Evolutionary conservation across 2,113 vertebrate species (phyloP), one percentile per base, ranked within the genome.

Genomic region (Myocastor coypus): DNA sequence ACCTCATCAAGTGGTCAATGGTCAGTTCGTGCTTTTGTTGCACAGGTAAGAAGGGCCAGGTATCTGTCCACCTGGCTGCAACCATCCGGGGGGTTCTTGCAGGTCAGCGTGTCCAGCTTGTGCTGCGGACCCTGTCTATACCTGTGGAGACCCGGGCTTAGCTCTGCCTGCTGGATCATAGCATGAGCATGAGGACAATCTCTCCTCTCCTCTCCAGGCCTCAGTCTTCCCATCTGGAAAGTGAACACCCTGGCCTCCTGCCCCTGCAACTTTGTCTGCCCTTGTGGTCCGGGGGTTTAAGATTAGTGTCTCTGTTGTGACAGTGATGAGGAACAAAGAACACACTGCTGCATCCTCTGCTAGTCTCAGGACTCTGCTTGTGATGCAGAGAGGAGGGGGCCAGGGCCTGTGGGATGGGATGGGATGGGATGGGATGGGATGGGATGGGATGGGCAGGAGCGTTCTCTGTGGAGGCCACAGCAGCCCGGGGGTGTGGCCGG

Each of bases 11-110:
- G 77, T 30, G 34, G 30, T 32, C 50, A n/a, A 16, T 32, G 46
- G 19, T 7, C 10, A 42, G 86, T 55, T 55, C 11, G 3, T 30
- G 34, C 42, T n/a, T 64, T 89, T 80, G 22, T 55, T 64, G 46
- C 52, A 46, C 85, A 89, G 46, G 9, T 7, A 20, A 24, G 63
- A 63, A n/a, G 77, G 30, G 9, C 52, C 52, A 34, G 19, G 61
- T 16, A 34, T 52, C 52, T 16, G 40, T 52, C 52, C 4, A 19
- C 34, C 68, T 34, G 4, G 16, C 66, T 30, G 7, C 22, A 3
- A 24, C 1, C 37, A 24, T 1, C 37, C 69, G 32, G 30, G 9
- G 1, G 24, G 63, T 61, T 4, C 9, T 0, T n/a, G 26, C 19
- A 28, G 20, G 57, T 1, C 2, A 26, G 32, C 14, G 13, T 24